Evolutionary conservation across 2,797 vertebrate genomes (phyloP), one percentile per base, ranked within the genome.

Genomic region (Vespertilio murinus): DNA sequence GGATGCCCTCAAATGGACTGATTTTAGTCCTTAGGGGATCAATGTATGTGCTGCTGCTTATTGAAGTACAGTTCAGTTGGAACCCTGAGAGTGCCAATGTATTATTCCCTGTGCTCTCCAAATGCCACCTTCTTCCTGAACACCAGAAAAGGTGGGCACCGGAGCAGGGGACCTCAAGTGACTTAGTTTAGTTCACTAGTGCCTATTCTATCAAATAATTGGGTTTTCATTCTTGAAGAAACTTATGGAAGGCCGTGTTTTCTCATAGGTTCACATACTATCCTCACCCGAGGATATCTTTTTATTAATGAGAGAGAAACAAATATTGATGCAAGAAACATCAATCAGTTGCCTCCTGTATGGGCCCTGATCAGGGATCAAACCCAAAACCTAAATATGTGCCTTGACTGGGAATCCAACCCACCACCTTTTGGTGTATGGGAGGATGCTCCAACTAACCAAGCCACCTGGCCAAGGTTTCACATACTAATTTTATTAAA

Each of bases 11-110:
- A 22, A 17, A 22, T 8, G 80, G 74, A 78, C 81, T 13, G 16
- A 14, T 35, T 69, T 69, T 69, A 69, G 65, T 69, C 65, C 33
- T 22, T 35, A 69, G 17, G 33, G 65, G 22, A 35, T 94, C 90
- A 82, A 1, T 96, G 95, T 93, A 83, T 96, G 64, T 96, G 94
- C 97, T 97, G 98, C 97, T 98, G 98, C 97, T 98, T 98, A 98
- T 98, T 98, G 98, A 98, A 96, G 97, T 97, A 95, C 71, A 96
- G 96, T 96, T 96, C 52, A 94, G 30, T 93, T 88, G 87, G 97
- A 97, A 92, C 93, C 96, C 78, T 59, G n/a, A 92, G 86, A 96
- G 97, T 97, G 97, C 97, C 97, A 95, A 94, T 96, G 93, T 28
- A 59, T 70, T 30, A 64, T 73, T 78, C 93, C 97, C 52, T 6